A percentile compares a stretch with the other conserved stretches of the same genome.
Conservation (phyloP, 2,888 invertebrate genomes). For the Volucella inflata region DNA sequence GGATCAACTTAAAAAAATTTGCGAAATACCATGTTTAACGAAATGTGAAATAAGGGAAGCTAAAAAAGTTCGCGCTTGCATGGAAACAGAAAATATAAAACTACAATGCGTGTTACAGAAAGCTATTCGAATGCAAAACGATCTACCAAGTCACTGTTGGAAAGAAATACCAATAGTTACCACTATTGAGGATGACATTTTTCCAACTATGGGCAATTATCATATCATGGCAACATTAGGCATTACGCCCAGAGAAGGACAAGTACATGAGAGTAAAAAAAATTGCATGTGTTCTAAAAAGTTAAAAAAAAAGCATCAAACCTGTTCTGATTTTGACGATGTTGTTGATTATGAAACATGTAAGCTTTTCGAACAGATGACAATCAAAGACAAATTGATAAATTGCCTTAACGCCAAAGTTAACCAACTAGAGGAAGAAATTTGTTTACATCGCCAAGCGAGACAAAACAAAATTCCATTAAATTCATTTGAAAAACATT, state of each 20-base stretch:
- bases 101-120: conserved; percentile 79
- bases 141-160: conserved; percentile 80
- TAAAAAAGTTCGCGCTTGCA: conserved; percentile 79
- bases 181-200: conserved; percentile 81
- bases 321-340: not conserved
- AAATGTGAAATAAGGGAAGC: conserved; percentile 80
- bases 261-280: not conserved
- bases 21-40: conserved; percentile 78
- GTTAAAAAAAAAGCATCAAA: conserved; percentile 26
- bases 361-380: conserved; percentile 51
- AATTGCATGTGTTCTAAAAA: conserved; percentile 19
- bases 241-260: not conserved
- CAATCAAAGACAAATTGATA: conserved; percentile 52
- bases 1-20: conserved; percentile 78
- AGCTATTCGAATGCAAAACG: conserved; percentile 81
- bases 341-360: conserved; percentile 1
- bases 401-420: conserved; percentile 35
- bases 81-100: conserved; percentile 82
- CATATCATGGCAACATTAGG: conserved; percentile 42
- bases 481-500: conserved; percentile 59
- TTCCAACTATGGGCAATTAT: conserved; percentile 44
- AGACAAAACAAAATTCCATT: not conserved
- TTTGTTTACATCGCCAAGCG: not conserved
- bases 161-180: conserved; percentile 80
- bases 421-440: conserved; percentile 9